Evolutionary conservation across 2,888 invertebrate species (phyloP).

Genomic region (Auanema sp.): DNA sequence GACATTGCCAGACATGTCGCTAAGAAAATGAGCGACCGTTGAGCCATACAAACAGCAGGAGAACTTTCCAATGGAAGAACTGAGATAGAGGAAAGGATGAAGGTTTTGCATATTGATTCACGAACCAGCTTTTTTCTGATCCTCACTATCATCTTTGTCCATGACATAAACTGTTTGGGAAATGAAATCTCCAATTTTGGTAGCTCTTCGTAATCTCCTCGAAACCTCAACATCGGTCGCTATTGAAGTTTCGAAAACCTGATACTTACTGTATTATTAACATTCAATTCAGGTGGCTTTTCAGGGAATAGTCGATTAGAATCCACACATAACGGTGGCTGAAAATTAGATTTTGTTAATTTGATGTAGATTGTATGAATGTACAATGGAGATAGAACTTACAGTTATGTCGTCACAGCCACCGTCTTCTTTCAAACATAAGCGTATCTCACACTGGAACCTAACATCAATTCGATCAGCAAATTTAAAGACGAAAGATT

Average conservation of each 20-base stretch:
- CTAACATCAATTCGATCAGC: conserved; percentile 62
- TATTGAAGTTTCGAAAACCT: too few species aligned
- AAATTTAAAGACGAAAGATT: conserved; percentile 64
- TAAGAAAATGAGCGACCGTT: too few species aligned
- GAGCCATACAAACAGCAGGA: too few species aligned
- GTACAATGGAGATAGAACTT: conserved; percentile 4
- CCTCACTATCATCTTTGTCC: conserved; percentile 31
- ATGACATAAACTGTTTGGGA: conserved; percentile 62
- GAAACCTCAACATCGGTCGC: neutral
- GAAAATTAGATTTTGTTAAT: conserved; percentile 11
- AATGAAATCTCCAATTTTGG: conserved; percentile 55
- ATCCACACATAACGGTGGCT: conserved; percentile 36
- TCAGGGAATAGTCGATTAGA: conserved; percentile 4
- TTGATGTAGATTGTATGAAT: neutral
- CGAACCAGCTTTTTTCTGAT: neutral
- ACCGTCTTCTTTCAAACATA: conserved; percentile 61
- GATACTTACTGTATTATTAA: conserved; percentile 10
- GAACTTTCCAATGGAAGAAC: too few species aligned
- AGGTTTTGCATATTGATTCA: too few species aligned
- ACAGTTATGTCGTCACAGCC: conserved; percentile 63
- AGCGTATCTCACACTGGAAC: conserved; percentile 62
- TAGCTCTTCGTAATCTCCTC: neutral
- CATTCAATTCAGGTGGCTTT: neutral
- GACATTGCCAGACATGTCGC: too few species aligned
- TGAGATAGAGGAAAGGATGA: too few species aligned